Evolutionary conservation across 2,797 vertebrate genomes (phyloP).

Genomic region (Hapalemur alaotrensis): DNA sequence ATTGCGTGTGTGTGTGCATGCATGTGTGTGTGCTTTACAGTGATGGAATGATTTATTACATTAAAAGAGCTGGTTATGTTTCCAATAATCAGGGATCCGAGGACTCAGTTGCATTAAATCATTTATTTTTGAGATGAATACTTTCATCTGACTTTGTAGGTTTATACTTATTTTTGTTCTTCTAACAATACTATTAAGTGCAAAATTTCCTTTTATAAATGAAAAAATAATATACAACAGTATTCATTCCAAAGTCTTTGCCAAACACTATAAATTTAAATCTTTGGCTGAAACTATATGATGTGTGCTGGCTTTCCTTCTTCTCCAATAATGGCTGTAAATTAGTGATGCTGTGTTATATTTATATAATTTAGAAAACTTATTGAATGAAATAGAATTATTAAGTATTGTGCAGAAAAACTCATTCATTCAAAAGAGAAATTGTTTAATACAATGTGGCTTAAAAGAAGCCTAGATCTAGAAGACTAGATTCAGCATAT

Average conservation of each 20-base stretch:
- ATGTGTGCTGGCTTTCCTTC: conserved; percentile 17
- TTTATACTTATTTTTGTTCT: conserved; percentile 54
- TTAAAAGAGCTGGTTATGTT: background rate
- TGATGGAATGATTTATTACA: conserved; percentile 4
- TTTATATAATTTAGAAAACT: conserved; percentile 47
- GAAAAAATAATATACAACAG: background rate
- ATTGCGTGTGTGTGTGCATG: background rate
- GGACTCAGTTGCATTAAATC: background rate
- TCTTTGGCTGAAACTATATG: background rate
- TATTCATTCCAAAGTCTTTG: conserved; percentile 33
- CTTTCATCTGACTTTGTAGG: conserved; percentile 9
- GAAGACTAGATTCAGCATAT: background rate
- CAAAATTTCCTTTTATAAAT: conserved; percentile 29
- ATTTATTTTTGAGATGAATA: conserved; percentile 49
- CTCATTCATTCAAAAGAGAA: background rate
- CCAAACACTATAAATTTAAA: conserved; percentile 21
- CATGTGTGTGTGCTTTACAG: background rate
- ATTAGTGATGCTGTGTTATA: background rate
- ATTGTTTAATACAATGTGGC: background rate
- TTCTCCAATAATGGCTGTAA: background rate
- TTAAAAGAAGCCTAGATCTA: background rate
- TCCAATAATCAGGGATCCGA: background rate
- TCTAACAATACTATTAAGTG: background rate
- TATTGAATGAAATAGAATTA: conserved; percentile 26
- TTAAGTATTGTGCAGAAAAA: background rate